Conservation (phyloP, 1,140 invertebrate species). For the Amyelois transitella region DNA sequence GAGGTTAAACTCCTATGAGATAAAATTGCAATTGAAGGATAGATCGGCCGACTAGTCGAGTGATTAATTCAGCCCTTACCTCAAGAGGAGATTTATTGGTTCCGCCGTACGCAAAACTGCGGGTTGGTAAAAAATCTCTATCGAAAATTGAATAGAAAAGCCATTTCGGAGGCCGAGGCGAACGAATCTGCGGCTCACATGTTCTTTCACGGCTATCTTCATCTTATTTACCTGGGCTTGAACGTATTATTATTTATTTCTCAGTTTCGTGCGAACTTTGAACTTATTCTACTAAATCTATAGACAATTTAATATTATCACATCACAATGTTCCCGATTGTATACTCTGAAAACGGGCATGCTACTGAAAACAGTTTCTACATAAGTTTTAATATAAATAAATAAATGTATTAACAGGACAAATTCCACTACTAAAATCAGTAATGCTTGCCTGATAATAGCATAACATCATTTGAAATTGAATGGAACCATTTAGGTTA, state of each 20-base stretch:
- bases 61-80: slow-evolving; percentile 72
- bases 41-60: slow-evolving; percentile 52
- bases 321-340: no score
- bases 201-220: slow-evolving; percentile 60
- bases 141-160: slow-evolving; percentile 75
- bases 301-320: no score
- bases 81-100: slow-evolving; percentile 72
- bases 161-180: slow-evolving; percentile 57
- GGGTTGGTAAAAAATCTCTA: slow-evolving; percentile 73
- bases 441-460: no score
- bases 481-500: no score
- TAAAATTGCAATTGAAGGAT: slow-evolving; percentile 34
- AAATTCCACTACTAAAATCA: no score
- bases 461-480: no score
- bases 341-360: no score
- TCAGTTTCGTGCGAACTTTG: not conserved
- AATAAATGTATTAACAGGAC: no score
- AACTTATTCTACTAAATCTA: no score
- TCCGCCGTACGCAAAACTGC: slow-evolving; percentile 72
- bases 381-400: no score
- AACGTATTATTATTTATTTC: not conserved
- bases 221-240: slow-evolving; percentile 45
- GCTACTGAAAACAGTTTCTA: no score
- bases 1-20: slow-evolving; percentile 23
- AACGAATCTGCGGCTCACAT: slow-evolving; percentile 50